Evolutionary conservation across 2,888 invertebrate species (phyloP).

Genomic region (Drosophila rubida): DNA sequence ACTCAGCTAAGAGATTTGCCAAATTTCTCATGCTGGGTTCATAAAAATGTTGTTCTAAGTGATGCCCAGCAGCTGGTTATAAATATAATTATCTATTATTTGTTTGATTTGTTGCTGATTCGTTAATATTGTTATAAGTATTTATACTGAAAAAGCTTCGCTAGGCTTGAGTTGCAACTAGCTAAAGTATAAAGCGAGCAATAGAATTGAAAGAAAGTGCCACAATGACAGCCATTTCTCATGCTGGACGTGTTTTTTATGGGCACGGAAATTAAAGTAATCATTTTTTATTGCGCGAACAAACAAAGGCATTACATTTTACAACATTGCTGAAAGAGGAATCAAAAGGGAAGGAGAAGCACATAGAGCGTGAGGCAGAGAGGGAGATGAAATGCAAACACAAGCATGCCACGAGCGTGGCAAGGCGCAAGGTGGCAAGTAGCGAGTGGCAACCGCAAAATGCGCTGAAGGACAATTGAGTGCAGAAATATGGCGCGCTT

Average conservation of each 20-base stretch:
- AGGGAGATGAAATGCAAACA: background rate
- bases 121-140: too few relatives aligned
- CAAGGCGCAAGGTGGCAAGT: slow-evolving; percentile 10
- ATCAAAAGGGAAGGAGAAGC: background rate
- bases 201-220: slow-evolving; percentile 41
- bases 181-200: slow-evolving; percentile 3
- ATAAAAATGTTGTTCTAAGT: background rate
- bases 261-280: slow-evolving; percentile 79
- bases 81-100: background rate
- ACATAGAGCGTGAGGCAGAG: background rate
- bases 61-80: background rate
- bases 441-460: too few relatives aligned
- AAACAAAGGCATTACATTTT: slow-evolving; percentile 80
- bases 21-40: background rate
- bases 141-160: too few relatives aligned
- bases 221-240: slow-evolving; percentile 73
- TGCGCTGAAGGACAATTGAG: slow-evolving; percentile 78
- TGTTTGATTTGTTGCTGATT: too few relatives aligned
- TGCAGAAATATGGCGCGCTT: slow-evolving; percentile 71
- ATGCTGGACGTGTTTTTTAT: slow-evolving; percentile 76
- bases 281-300: slow-evolving; percentile 79
- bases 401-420: background rate
- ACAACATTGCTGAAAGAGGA: slow-evolving; percentile 36
- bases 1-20: background rate
- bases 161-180: too few relatives aligned